Evolutionary conservation across 37 sponge, comb jelly and placozoan genomes (phyloP), one percentile per base, ranked within the genome.

Genomic region (Amphimedon queenslandica): DNA sequence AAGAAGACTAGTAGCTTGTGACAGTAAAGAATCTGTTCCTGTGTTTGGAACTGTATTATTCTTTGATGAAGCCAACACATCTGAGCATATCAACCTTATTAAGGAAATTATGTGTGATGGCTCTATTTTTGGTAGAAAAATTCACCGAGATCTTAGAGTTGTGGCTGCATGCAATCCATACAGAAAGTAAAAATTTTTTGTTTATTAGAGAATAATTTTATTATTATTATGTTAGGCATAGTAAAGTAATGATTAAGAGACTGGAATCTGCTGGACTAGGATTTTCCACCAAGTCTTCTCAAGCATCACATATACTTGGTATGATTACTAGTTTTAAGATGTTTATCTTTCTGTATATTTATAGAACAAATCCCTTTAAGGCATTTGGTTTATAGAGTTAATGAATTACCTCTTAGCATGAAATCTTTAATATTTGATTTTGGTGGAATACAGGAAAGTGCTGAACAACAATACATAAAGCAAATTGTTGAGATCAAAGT

Each of bases 41-140:
- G 27, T 25, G 5, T 38, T 91, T 37, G 80, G 82, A 39, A 98
- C 95, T 30, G 85, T 98, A 16, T 66, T 94, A 16, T 98, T 98
- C 82, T 98, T 98, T 89, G 99, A 98, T 81, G 99, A 98, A 81
- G 99, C 99, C 27, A 98, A 98, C 75, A 93, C 99, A 20, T 94
- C 93, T 47, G 93, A 91, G 47, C 87, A 86, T 35, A 69, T 96
- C 66, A 94, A 87, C 36, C 80, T 98, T 67, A 97, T 97, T 53
- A 97, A 94, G 57, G 98, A 97, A 80, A 86, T 97, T 67, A 94
- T 97, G 94, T 97, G 98, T 91, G 94, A 97, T 66, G 69, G 79
- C 32, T 81, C 92, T 39, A 34, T 97, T 40, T 63, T 86, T 47
- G 98, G 98, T 23, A 67, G 73, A 63, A 67, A 79, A 23, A 81